These are phyloP conservation scores for Orius insidiosus DNA, from an alignment of 1,140 invertebrate species.

Conservation along the genomic window DNA sequence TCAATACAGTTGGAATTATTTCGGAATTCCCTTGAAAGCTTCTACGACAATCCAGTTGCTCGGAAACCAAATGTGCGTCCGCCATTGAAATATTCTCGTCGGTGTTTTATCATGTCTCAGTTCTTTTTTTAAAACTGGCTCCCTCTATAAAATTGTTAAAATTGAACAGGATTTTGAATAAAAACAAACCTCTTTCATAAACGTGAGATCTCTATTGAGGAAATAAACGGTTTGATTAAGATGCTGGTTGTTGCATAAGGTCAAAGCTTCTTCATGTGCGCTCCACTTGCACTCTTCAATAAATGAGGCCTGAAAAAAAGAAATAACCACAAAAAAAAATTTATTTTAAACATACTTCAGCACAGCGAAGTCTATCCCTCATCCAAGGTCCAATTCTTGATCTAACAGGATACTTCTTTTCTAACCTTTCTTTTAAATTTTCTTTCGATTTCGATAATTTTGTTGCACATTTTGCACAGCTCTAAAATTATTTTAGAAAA, in stretches of 20 bases:
- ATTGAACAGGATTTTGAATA: neutral
- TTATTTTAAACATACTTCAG: conserved; percentile 34
- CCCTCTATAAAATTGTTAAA: conserved; percentile 35
- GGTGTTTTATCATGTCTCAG: conserved; percentile 69
- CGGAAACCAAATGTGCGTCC: conserved; percentile 74
- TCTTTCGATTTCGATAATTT: conserved; percentile 44
- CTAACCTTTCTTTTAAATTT: conserved; percentile 38
- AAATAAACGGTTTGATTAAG: conserved; percentile 80
- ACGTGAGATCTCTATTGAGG: conserved; percentile 69
- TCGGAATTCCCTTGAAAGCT: conserved; percentile 71
- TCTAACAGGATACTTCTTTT: conserved; percentile 52
- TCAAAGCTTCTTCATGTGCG: conserved; percentile 74
- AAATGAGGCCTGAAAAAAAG: conserved; percentile 26
- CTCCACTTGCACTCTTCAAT: conserved; percentile 66
- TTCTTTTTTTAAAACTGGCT: conserved; percentile 69
- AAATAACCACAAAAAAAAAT: neutral
- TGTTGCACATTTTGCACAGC: conserved; percentile 60
- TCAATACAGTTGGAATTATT: conserved; percentile 71
- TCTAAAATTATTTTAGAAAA: too few species aligned
- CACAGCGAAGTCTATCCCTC: conserved; percentile 42
- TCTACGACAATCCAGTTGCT: conserved; percentile 65
- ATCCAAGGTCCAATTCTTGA: conserved; percentile 65
- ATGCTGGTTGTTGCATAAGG: conserved; percentile 55
- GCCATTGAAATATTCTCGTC: conserved; percentile 69
- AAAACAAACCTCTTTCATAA: conserved; percentile 64